Evolutionary conservation across 1,140 invertebrate species (phyloP).

Genomic region (Sitophilus oryzae): DNA sequence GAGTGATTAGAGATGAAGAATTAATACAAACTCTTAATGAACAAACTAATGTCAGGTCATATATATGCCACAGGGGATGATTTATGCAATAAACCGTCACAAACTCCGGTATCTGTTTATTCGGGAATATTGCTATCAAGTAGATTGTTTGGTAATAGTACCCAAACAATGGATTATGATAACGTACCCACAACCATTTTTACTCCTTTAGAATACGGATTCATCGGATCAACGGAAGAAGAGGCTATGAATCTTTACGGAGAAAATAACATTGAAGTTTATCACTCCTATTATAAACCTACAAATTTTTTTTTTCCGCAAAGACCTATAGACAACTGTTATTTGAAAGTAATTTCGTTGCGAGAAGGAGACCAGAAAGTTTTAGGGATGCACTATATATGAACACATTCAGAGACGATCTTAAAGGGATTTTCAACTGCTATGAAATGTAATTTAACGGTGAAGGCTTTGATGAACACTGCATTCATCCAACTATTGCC

Average conservation of each 20-base stretch:
- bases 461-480: slow-evolving; percentile 79
- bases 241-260: slow-evolving; percentile 61
- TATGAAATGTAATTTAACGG: slow-evolving; percentile 81
- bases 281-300: slow-evolving; percentile 90
- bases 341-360: slow-evolving; percentile 70
- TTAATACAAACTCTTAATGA: slow-evolving; percentile 67
- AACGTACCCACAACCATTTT: slow-evolving; percentile 97
- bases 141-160: slow-evolving; percentile 58
- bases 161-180: slow-evolving; percentile 73
- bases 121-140: slow-evolving; percentile 81
- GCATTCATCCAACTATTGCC: slow-evolving; percentile 93
- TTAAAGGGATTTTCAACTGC: slow-evolving; percentile 92
- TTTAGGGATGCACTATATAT: slow-evolving; percentile 91
- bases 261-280: slow-evolving; percentile 71
- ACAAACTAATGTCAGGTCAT: slow-evolving; percentile 78
- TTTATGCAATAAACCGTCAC: slow-evolving; percentile 77
- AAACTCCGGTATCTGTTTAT: slow-evolving; percentile 94
- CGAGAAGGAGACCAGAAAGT: slow-evolving; percentile 67
- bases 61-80: slow-evolving; percentile 96
- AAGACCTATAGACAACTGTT: slow-evolving; percentile 67
- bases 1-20: slow-evolving; percentile 47
- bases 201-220: slow-evolving; percentile 93
- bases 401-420: slow-evolving; percentile 94
- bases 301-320: slow-evolving; percentile 93
- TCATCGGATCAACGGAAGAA: slow-evolving; percentile 91